Evolutionary conservation across 2,113 vertebrate species (phyloP).

Genomic region (Tenrec ecaudatus): DNA sequence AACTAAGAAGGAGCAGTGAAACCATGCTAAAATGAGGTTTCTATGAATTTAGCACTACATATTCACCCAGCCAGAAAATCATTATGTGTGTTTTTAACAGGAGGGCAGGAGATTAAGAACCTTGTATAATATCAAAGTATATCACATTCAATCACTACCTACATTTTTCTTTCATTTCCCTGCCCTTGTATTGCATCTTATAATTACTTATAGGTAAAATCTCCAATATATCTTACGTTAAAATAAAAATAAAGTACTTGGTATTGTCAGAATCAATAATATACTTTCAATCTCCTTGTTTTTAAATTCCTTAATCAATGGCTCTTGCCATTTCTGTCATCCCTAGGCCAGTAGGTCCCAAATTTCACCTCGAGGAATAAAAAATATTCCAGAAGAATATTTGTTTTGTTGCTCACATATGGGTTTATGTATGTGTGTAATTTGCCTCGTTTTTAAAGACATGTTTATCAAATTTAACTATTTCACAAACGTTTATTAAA

Average conservation of each 20-base stretch:
- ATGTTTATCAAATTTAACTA: neutral
- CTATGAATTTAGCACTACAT: neutral
- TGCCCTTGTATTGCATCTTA: neutral
- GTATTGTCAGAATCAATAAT: neutral
- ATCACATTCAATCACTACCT: neutral
- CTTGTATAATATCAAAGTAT: conserved; percentile 7
- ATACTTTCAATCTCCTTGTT: neutral
- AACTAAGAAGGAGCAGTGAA: conserved; percentile 17
- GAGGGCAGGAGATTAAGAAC: neutral
- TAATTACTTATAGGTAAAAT: neutral
- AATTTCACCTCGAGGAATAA: conserved; percentile 32
- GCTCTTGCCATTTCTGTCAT: neutral
- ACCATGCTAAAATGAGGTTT: neutral
- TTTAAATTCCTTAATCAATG: neutral
- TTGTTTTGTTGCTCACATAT: neutral
- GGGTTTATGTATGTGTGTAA: neutral
- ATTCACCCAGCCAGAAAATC: conserved; percentile 38
- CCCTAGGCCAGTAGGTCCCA: neutral
- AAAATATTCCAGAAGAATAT: neutral
- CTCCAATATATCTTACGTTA: neutral
- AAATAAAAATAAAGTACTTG: neutral
- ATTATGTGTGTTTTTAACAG: neutral
- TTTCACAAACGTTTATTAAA: conserved; percentile 19
- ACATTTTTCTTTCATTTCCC: neutral
- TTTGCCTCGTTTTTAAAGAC: conserved; percentile 3